These are phyloP conservation scores for Chloroceryle amazona DNA, from an alignment of 2,797 vertebrate species.

Conservation along the genomic window DNA sequence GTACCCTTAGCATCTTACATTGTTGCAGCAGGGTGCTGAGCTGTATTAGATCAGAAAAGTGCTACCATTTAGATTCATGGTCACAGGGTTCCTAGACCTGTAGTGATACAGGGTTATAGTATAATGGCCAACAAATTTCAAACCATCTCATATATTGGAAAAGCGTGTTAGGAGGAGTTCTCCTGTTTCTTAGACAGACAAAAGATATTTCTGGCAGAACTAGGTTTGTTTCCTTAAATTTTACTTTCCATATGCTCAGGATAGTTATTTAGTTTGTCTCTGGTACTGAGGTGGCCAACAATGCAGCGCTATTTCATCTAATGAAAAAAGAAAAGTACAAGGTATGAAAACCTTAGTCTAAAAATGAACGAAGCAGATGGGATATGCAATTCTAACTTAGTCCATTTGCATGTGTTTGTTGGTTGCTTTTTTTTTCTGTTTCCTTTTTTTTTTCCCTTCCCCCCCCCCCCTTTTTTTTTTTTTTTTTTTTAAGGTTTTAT, in stretches of 20 bases:
- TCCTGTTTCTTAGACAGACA: constrained; percentile 65
- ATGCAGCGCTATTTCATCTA: constrained; percentile 81
- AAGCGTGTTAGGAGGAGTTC: constrained; percentile 28
- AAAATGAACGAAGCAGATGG: constrained; percentile 86
- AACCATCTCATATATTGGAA: background rate
- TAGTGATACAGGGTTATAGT: background rate
- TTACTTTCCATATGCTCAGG: constrained; percentile 81
- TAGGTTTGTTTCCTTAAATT: constrained; percentile 82
- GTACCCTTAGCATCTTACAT: background rate
- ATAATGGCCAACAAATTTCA: background rate
- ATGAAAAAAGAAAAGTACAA: constrained; percentile 80
- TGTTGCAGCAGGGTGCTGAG: background rate
- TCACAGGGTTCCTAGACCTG: background rate
- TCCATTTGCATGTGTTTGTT: constrained; percentile 83
- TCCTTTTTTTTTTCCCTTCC: background rate
- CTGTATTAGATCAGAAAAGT: background rate
- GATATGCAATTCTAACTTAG: constrained; percentile 84
- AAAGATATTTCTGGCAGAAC: constrained; percentile 80
- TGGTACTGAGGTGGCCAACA: constrained; percentile 79
- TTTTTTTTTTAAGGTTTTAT: constrained; percentile 71
- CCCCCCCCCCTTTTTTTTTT: background rate
- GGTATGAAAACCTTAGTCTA: constrained; percentile 86
- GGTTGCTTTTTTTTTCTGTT: background rate
- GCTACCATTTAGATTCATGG: background rate
- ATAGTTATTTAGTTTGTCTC: constrained; percentile 83